phyloP scores from a whole-genome alignment of 2,113 vertebrate species.

The Phasianus colchicus region DNA sequence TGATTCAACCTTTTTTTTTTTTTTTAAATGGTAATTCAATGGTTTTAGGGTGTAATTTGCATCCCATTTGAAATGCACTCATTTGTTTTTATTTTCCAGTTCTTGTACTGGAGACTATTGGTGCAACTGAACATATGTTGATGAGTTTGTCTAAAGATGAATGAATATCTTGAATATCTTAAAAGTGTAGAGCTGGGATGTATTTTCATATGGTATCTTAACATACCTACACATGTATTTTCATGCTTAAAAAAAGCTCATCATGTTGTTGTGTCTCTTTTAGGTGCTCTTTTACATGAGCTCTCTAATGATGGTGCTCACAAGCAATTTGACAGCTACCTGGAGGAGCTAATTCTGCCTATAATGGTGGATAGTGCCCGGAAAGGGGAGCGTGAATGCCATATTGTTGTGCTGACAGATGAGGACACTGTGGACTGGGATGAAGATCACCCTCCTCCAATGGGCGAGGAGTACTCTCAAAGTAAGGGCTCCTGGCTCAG shows the following conservation, averaged over 20 bases:
- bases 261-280: background rate
- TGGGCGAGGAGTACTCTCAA: conserved; percentile 96
- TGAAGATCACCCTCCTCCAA: conserved; percentile 93
- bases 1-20: background rate
- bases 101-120: background rate
- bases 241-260: background rate
- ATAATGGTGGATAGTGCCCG: conserved; percentile 95
- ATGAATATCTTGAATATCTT: background rate
- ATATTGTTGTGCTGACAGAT: conserved; percentile 93
- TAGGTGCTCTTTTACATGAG: conserved; percentile 94
- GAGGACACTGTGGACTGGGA: conserved; percentile 98
- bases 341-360: conserved; percentile 94
- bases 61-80: background rate
- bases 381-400: conserved; percentile 93
- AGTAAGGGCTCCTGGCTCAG: conserved; percentile 74
- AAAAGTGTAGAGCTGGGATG: background rate
- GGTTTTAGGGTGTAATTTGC: background rate
- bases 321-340: conserved; percentile 92
- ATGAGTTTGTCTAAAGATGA: background rate
- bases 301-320: conserved; percentile 95
- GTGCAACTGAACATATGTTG: background rate
- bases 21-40: background rate
- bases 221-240: background rate
- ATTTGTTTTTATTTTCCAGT: background rate
- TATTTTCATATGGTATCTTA: background rate